These are phyloP conservation scores for Calosoma granatense DNA, from an alignment of 1,140 invertebrate genomes.

Conservation along the genomic window DNA sequence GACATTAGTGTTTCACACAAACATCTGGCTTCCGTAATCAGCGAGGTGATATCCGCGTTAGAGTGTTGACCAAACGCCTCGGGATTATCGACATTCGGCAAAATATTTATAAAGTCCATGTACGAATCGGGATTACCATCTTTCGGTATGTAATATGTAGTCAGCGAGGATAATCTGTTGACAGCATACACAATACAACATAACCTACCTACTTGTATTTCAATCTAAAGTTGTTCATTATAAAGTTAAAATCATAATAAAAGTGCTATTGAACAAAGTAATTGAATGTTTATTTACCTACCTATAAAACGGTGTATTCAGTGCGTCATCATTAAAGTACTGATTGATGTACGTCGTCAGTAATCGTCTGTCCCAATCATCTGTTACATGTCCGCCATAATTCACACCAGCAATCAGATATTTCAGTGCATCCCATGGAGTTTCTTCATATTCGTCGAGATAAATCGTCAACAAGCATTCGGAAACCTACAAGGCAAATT, in stretches of 20 bases:
- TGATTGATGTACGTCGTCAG: conserved; percentile 71
- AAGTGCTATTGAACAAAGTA: neutral
- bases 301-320: conserved; percentile 56
- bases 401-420: conserved; percentile 88
- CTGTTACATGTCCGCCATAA: conserved; percentile 90
- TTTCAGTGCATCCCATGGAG: conserved; percentile 82
- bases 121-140: conserved; percentile 73
- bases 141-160: conserved; percentile 68
- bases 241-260: neutral
- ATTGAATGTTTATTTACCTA: conserved; percentile 29
- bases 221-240: neutral
- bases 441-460: conserved; percentile 71
- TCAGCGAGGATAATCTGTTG: conserved; percentile 53
- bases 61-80: conserved; percentile 83
- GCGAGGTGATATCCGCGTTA: conserved; percentile 82
- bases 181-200: conserved; percentile 12
- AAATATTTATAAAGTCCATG: conserved; percentile 61
- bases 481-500: conserved; percentile 49
- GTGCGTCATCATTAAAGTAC: conserved; percentile 61
- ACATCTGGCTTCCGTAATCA: conserved; percentile 62
- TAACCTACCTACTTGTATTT: neutral
- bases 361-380: conserved; percentile 84
- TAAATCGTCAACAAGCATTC: conserved; percentile 72
- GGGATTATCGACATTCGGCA: conserved; percentile 66
- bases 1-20: conserved; percentile 75